phyloP scores from a whole-genome alignment of 2,797 vertebrate species.

The Tympanoctomys barrerae region DNA sequence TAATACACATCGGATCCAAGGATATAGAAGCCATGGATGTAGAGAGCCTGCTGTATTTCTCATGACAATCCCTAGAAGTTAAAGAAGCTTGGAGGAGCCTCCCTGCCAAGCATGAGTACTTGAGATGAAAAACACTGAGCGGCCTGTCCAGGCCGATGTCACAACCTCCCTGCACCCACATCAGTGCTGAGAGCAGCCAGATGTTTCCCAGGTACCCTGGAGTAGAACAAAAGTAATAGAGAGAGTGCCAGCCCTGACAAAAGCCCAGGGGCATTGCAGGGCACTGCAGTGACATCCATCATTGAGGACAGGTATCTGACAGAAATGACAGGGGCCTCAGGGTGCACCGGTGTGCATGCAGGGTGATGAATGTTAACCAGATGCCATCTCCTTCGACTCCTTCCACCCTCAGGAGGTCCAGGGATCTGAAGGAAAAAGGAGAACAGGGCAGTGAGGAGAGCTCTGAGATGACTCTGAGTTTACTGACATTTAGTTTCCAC shows the following conservation, averaged over 20 bases:
- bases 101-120: not conserved
- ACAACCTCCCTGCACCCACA: not conserved
- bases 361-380: not conserved
- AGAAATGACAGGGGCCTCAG: not conserved
- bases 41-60: no score
- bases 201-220: not conserved
- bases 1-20: not conserved
- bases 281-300: not conserved
- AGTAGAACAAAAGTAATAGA: not conserved
- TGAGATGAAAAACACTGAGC: not conserved
- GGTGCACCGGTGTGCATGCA: not conserved
- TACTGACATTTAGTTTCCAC: not conserved
- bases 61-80: not conserved
- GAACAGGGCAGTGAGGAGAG: not conserved
- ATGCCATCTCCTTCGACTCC: not conserved
- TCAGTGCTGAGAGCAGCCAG: not conserved
- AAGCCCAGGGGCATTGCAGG: not conserved
- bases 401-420: not conserved
- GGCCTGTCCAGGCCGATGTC: not conserved
- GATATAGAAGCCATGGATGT: not conserved
- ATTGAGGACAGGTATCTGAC: not conserved
- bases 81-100: fast-evolving
- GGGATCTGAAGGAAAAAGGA: not conserved
- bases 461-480: not conserved
- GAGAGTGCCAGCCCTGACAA: not conserved